phyloP scores from a whole-genome alignment of 2,797 vertebrate genomes.

The Austrolebias charrua region DNA sequence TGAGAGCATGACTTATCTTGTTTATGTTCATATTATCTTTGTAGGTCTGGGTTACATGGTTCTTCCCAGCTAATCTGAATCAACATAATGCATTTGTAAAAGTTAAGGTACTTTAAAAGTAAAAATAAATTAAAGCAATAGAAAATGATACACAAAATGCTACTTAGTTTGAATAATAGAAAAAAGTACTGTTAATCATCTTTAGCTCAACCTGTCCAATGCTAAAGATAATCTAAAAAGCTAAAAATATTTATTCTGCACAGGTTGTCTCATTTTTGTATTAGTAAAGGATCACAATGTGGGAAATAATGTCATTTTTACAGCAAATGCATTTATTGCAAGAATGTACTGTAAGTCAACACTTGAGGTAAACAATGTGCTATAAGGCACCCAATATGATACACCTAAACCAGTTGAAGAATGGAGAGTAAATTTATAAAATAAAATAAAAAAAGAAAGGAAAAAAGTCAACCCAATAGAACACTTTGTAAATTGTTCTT shows the following conservation, averaged over 20 bases:
- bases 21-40: neutral
- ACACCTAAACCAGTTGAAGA: neutral
- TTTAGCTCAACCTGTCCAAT: too few species aligned
- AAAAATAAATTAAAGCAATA: too few species aligned
- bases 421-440: neutral
- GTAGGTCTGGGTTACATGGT: neutral
- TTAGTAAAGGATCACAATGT: neutral
- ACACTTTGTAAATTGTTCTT: neutral
- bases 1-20: neutral
- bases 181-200: too few species aligned
- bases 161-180: too few species aligned
- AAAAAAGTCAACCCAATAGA: conserved; percentile 12
- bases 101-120: neutral
- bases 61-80: neutral
- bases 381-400: neutral
- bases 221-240: too few species aligned
- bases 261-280: neutral
- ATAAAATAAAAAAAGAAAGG: too few species aligned
- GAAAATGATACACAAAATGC: too few species aligned
- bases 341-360: neutral
- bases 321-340: neutral
- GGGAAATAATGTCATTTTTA: neutral
- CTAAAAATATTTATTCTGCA: too few species aligned
- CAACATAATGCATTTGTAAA: neutral
- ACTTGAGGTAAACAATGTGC: neutral